Percentiles rank a stretch among this genome's conserved stretches.
These are phyloP conservation scores for Diplazon laetatorius DNA, from an alignment of 2,888 invertebrate genomes.

Conservation along the genomic window DNA sequence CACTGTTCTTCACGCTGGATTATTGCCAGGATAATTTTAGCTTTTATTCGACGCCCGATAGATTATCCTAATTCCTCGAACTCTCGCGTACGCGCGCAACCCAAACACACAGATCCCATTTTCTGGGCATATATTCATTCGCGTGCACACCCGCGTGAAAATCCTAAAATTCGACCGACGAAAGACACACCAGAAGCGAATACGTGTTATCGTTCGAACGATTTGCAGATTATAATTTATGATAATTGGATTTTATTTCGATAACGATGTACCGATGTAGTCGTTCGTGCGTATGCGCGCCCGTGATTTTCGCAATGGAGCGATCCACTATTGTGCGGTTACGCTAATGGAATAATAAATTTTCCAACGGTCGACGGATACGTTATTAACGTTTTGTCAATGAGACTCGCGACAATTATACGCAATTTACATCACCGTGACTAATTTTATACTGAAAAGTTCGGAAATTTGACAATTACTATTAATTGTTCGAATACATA, in stretches of 20 bases:
- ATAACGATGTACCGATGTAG: not conserved
- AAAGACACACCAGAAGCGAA: conserved; percentile 17
- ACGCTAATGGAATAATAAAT: conserved; percentile 36
- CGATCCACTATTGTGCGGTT: conserved; percentile 5
- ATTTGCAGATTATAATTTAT: conserved; percentile 18
- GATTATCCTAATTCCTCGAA: conserved; percentile 74
- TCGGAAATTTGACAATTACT: not conserved
- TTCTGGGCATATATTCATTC: not conserved
- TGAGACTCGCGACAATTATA: not conserved
- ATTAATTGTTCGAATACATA: no score
- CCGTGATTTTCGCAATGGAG: not conserved
- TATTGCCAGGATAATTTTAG: conserved; percentile 77
- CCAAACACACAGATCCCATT: conserved; percentile 41
- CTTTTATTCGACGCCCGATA: conserved; percentile 76
- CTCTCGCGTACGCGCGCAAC: conserved; percentile 58
- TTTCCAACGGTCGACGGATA: not conserved
- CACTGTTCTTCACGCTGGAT: conserved; percentile 72
- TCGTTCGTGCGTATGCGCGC: not conserved
- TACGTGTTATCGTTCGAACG: conserved; percentile 4
- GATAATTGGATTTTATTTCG: conserved; percentile 25
- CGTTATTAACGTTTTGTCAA: conserved; percentile 11
- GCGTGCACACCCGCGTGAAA: conserved; percentile 4
- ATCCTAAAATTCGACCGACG: conserved; percentile 35
- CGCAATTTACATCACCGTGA: not conserved
- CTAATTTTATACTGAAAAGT: not conserved